Evolutionary conservation across 2,888 invertebrate species (phyloP).

Genomic region (Zelleria hepariella): DNA sequence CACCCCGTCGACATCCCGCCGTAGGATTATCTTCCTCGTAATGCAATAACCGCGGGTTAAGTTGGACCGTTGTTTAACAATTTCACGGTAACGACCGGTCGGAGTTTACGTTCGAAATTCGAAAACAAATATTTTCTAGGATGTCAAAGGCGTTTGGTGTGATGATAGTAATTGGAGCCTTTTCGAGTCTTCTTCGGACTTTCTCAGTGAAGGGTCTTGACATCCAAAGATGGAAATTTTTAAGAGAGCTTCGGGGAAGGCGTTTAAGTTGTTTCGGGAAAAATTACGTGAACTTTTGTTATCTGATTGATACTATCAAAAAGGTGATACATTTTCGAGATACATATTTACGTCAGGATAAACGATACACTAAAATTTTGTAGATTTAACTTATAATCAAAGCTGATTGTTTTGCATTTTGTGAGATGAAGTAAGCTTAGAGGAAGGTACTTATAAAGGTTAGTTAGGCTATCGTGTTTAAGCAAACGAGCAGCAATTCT

Average conservation of each 20-base stretch:
- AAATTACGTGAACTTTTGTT: no score
- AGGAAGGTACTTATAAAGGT: no score
- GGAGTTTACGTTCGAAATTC: not conserved
- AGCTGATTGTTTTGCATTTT: no score
- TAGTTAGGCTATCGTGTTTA: no score
- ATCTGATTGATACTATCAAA: no score
- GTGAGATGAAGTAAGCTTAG: no score
- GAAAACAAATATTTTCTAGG: not conserved
- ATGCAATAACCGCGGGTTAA: constrained; percentile 27
- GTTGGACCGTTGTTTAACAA: constrained; percentile 29
- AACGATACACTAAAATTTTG: no score
- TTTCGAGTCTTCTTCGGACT: not conserved
- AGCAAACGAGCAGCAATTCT: no score
- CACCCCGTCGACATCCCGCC: constrained; percentile 35
- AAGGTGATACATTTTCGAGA: no score
- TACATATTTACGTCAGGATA: no score
- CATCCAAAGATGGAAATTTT: not conserved
- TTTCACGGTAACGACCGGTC: constrained; percentile 16
- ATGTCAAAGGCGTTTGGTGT: not conserved
- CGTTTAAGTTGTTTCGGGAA: not conserved
- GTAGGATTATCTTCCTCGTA: constrained; percentile 49
- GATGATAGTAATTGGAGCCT: not conserved
- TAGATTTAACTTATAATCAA: no score
- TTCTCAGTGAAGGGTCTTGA: not conserved
- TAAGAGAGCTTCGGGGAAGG: not conserved